Percentiles rank a stretch among this genome's conserved stretches.
Conservation (phyloP, 2,797 vertebrate species). For the Muscicapa striata region DNA sequence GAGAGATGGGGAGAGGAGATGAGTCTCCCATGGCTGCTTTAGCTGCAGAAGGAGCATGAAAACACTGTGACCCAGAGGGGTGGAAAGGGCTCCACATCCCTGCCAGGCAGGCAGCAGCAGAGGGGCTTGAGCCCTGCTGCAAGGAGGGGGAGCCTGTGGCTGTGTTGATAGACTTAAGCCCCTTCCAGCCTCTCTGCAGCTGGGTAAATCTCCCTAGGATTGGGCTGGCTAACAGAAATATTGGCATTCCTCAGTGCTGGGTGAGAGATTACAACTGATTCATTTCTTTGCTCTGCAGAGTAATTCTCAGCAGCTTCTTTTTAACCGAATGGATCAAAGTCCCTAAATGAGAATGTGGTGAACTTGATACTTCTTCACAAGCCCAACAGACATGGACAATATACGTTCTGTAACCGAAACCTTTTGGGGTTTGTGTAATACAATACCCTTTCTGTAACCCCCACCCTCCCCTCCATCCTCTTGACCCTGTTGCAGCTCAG, state of each 20-base stretch:
- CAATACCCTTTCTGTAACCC: conserved; percentile 67
- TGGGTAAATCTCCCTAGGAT: conserved; percentile 64
- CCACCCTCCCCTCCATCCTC: conserved; percentile 34
- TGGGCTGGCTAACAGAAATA: conserved; percentile 63
- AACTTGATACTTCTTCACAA: conserved; percentile 68
- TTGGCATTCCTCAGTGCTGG: conserved; percentile 63
- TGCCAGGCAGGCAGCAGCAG: conserved; percentile 19
- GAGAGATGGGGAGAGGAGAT: not conserved
- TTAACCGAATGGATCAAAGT: conserved; percentile 72
- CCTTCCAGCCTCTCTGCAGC: conserved; percentile 60
- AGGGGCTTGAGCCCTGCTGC: conserved; percentile 24
- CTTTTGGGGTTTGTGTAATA: conserved; percentile 68
- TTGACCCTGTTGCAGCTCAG: conserved; percentile 28
- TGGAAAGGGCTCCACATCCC: not conserved
- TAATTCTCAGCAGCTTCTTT: conserved; percentile 65
- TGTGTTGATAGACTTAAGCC: conserved; percentile 62
- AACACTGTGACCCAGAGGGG: not conserved
- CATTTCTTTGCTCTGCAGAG: conserved; percentile 55
- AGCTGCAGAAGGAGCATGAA: not conserved
- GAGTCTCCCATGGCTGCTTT: not conserved
- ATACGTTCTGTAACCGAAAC: conserved; percentile 70
- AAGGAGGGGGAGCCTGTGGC: conserved; percentile 8
- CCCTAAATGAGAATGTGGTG: conserved; percentile 57
- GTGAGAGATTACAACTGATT: conserved; percentile 62
- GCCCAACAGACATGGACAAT: conserved; percentile 70